phyloP scores from a whole-genome alignment of 2,888 invertebrate species.

The Ephialtes manifestator region DNA sequence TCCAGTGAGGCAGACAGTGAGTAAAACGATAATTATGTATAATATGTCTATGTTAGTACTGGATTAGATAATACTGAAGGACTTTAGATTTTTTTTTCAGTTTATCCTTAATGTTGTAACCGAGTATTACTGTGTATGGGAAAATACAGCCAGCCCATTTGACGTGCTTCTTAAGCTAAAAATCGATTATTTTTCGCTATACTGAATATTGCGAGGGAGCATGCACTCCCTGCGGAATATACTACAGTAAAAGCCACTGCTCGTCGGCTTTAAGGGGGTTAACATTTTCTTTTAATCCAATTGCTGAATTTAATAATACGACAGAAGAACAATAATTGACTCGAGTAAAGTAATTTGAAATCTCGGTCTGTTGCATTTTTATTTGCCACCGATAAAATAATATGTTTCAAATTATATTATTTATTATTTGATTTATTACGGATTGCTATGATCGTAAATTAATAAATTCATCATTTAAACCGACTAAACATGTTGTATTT shows the following conservation, averaged over 20 bases:
- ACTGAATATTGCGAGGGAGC: conserved; percentile 59
- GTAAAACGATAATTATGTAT: conserved; percentile 38
- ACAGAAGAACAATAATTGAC: no score
- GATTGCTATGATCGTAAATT: no score
- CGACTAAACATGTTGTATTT: no score
- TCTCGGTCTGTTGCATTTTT: no score
- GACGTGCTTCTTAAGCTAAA: conserved; percentile 45
- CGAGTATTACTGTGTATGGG: not conserved
- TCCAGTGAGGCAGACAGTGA: conserved; percentile 51
- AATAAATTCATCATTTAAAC: no score
- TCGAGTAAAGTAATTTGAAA: no score
- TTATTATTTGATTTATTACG: no score
- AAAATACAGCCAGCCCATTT: conserved; percentile 12
- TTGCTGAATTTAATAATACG: not conserved
- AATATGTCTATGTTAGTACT: not conserved
- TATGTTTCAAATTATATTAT: no score
- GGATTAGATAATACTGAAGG: not conserved
- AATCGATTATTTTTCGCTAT: conserved; percentile 66
- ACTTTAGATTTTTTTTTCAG: not conserved
- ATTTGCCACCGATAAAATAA: no score
- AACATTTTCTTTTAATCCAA: conserved; percentile 2
- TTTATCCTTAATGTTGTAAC: not conserved
- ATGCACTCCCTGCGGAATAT: conserved; percentile 62
- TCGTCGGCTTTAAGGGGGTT: conserved; percentile 19
- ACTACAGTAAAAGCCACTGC: conserved; percentile 24